Evolutionary conservation across 2,888 invertebrate species (phyloP), one percentile per base, ranked within the genome.

Genomic region (Rhogogaster chlorosoma): DNA sequence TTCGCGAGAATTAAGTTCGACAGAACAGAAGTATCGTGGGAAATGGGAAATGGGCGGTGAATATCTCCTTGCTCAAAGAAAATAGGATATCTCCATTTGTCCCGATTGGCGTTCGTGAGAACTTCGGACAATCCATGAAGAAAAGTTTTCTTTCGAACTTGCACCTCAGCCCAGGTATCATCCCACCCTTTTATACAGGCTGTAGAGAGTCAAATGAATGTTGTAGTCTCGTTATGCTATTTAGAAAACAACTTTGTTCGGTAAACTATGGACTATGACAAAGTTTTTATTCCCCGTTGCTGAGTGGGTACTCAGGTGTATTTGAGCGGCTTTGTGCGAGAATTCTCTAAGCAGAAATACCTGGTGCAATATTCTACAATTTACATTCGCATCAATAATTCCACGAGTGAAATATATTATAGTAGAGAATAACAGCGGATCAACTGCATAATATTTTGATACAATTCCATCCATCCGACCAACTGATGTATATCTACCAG

Each of bases 271-370:
- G 45, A 45, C 75, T 45, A 45, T 45, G 53, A n/a, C 7, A 75
- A 75, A 45, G 22, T 75, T 75, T 75, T 75, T 75, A 75, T 75
- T 45, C 3, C 45, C 12, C n/a, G 75, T 22, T 45, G 75, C 45
- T 75, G 45, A 38, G 45, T 75, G 15, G 75, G 36, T 36, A 70
- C 70, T 70, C 32, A 70, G 70, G 36, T 70, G n/a, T 70, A 9
- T 70, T n/a, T 36, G 36, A 42, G 29, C 45, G 45, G 45, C 45
- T 75, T 75, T 75, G 45, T 75, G 9, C 3, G 2, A 22, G 45
- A 45, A 75, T 49, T 26, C 29, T 45, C 26, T 38, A 26, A 75
- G 70, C 32, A n/a, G 29, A 70, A 70, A 70, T 70, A 70, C n/a
- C 70, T 3, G 70, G 15, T 70, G 36, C 70, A 70, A 7, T 70